Percentiles rank a stretch among this genome's conserved stretches.
Evolutionary conservation across 2,113 vertebrate genomes (phyloP).

Genomic region (Hypanus sabinus): DNA sequence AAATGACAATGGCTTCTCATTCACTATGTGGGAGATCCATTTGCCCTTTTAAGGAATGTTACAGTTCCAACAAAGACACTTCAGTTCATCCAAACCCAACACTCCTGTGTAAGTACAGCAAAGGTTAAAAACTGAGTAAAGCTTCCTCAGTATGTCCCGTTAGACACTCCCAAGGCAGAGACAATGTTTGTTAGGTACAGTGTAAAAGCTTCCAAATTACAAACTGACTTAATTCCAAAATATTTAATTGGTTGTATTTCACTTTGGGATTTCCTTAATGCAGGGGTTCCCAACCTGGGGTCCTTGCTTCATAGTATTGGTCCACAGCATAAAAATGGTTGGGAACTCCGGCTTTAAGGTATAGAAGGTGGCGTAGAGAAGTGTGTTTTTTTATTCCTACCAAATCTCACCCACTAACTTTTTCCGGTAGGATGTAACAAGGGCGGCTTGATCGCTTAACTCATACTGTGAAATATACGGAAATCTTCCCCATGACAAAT

Average conservation of each 20-base stretch:
- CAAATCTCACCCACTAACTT: background rate
- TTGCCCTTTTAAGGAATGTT: background rate
- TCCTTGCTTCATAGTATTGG: no score
- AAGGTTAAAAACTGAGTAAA: background rate
- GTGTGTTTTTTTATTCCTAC: background rate
- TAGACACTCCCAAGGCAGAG: background rate
- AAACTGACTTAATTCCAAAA: background rate
- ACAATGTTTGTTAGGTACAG: background rate
- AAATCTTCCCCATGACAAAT: background rate
- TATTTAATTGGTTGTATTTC: background rate
- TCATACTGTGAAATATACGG: background rate
- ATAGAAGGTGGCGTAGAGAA: background rate
- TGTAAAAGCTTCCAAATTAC: background rate
- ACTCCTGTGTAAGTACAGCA: background rate
- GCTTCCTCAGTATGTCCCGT: background rate
- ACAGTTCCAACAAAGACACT: background rate
- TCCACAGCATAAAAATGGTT: no score
- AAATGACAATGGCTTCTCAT: background rate
- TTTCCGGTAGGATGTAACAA: background rate
- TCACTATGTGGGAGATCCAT: background rate
- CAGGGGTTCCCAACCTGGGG: no score
- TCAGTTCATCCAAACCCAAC: background rate
- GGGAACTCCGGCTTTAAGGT: no score
- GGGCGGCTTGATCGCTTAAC: background rate
- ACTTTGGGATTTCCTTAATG: background rate